Percentiles rank a stretch among this genome's conserved stretches.
phyloP scores from a whole-genome alignment of 1,140 invertebrate species.

The Heliothis virescens region DNA sequence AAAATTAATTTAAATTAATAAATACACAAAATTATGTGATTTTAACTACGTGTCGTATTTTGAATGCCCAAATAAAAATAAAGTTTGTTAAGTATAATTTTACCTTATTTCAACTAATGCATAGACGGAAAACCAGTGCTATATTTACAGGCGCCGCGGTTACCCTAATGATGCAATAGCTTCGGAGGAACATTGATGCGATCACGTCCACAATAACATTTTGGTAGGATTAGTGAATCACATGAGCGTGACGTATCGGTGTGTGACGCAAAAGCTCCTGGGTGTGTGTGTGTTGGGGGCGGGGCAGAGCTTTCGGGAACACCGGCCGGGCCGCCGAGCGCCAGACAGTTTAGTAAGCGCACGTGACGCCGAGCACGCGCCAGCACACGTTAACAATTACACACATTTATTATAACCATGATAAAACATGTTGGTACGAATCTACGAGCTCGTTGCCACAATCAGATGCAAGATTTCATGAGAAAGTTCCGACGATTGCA shows the following conservation, averaged over 20 bases:
- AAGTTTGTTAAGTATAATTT: too few relatives aligned
- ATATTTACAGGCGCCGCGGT: too few relatives aligned
- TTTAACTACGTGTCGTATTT: not conserved
- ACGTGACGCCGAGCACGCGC: slow-evolving; percentile 72
- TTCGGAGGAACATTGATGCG: slow-evolving; percentile 7
- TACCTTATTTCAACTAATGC: not conserved
- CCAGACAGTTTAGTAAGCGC: slow-evolving; percentile 53
- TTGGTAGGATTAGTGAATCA: slow-evolving; percentile 11
- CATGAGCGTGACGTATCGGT: slow-evolving; percentile 33
- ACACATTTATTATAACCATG: not conserved
- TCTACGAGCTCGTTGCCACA: not conserved
- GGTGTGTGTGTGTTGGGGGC: slow-evolving; percentile 60
- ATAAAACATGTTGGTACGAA: slow-evolving; percentile 1
- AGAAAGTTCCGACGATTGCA: not conserved
- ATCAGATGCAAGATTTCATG: not conserved
- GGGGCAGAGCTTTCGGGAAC: slow-evolving; percentile 63
- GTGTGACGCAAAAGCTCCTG: slow-evolving; percentile 60
- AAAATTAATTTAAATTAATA: not conserved
- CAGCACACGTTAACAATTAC: slow-evolving; percentile 20
- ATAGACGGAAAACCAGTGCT: not conserved
- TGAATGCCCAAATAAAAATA: not conserved
- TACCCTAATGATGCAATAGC: slow-evolving; percentile 12
- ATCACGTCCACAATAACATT: slow-evolving; percentile 39
- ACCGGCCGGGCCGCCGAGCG: slow-evolving; percentile 1
- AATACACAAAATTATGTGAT: not conserved